phyloP scores from a whole-genome alignment of 1,140 invertebrate species.

The Belonocnema kinseyi region DNA sequence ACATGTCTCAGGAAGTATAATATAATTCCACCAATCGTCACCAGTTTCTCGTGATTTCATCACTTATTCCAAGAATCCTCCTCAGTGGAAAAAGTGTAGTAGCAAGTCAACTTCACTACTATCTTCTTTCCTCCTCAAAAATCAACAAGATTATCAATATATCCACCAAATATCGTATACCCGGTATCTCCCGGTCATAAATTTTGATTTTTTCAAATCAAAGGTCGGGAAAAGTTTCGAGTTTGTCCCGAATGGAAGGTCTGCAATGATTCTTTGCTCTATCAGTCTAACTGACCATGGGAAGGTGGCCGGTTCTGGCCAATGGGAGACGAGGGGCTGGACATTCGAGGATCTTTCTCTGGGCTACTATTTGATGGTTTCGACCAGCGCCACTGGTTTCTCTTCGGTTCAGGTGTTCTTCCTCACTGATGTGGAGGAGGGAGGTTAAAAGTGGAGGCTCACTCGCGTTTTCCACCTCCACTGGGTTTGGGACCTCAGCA shows the following conservation, averaged over 20 bases:
- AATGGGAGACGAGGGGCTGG: slow-evolving; percentile 51
- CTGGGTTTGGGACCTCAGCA: slow-evolving; percentile 16
- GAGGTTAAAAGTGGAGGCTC: slow-evolving; percentile 13
- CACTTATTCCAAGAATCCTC: too few species aligned
- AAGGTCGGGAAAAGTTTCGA: slow-evolving; percentile 36
- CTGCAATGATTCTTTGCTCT: neutral
- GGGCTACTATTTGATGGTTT: slow-evolving; percentile 32
- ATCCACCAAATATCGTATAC: too few species aligned
- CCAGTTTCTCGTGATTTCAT: too few species aligned
- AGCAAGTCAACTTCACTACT: too few species aligned
- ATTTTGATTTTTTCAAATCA: neutral
- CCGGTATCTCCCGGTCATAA: too few species aligned
- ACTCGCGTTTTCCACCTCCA: slow-evolving; percentile 44
- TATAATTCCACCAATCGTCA: too few species aligned
- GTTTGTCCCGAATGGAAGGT: slow-evolving; percentile 30
- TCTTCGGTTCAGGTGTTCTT: slow-evolving; percentile 26
- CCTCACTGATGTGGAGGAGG: slow-evolving; percentile 18
- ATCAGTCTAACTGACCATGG: slow-evolving; percentile 35
- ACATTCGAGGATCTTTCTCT: slow-evolving; percentile 30
- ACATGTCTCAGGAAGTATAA: too few species aligned
- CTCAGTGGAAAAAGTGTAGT: too few species aligned
- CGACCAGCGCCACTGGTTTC: slow-evolving; percentile 36
- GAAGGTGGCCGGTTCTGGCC: slow-evolving; percentile 40
- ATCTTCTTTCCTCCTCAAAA: too few species aligned
- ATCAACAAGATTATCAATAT: too few species aligned